phyloP scores from a whole-genome alignment of 2,113 vertebrate species.

The Nycticebus coucang region DNA sequence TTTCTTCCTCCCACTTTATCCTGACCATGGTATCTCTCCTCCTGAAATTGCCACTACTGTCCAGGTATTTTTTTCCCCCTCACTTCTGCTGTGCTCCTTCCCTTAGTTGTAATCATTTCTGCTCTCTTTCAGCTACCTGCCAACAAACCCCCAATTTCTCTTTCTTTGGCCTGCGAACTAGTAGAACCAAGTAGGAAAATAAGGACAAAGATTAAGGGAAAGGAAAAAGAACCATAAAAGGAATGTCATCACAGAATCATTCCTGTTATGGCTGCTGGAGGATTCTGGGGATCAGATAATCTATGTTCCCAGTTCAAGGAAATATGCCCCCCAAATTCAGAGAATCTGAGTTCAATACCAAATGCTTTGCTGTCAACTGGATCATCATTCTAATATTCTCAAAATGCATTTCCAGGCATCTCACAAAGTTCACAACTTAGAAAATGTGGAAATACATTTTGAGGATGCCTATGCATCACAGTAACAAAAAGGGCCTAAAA shows the following conservation, averaged over 20 bases:
- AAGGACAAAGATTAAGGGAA: background rate
- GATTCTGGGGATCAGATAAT: rapidly evolving
- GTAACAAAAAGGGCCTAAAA: background rate
- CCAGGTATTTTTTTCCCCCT: background rate
- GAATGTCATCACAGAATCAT: background rate
- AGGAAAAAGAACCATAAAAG: background rate
- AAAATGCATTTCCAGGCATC: background rate
- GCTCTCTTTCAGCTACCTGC: background rate
- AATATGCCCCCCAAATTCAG: background rate
- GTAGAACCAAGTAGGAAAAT: background rate
- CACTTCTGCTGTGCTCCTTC: background rate
- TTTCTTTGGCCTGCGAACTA: background rate
- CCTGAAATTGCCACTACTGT: background rate
- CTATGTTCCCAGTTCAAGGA: background rate
- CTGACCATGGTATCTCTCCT: background rate
- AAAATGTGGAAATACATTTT: background rate
- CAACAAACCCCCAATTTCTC: background rate
- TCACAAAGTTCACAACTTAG: background rate
- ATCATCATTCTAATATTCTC: background rate
- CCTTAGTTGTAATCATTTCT: background rate
- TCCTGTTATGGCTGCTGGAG: background rate
- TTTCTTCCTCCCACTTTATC: background rate
- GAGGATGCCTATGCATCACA: too few relatives aligned
- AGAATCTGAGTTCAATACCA: background rate
- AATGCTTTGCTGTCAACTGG: background rate